phyloP scores from a whole-genome alignment of 2,888 invertebrate species.

The Diarsia mendica region DNA sequence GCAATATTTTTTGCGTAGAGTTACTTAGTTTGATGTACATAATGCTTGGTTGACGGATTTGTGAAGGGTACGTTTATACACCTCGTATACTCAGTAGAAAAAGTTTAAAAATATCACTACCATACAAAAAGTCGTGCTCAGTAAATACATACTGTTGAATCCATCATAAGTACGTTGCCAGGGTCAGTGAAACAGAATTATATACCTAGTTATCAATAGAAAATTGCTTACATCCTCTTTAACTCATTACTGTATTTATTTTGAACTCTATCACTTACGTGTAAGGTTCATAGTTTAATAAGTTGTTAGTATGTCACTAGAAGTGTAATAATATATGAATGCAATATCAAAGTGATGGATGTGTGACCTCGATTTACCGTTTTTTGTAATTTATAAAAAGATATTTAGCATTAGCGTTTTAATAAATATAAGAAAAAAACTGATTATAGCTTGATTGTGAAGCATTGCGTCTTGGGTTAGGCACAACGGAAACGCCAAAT shows the following conservation, averaged over 20 bases:
- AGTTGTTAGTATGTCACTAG: background rate
- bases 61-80: too few species aligned
- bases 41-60: too few species aligned
- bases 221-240: slow-evolving; percentile 55
- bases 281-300: slow-evolving; percentile 12
- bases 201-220: slow-evolving; percentile 44
- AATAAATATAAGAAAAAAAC: background rate
- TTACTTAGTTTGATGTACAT: too few species aligned
- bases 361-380: slow-evolving; percentile 28
- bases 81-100: too few species aligned
- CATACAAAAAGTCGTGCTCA: background rate
- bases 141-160: slow-evolving; percentile 21
- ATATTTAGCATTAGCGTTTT: background rate
- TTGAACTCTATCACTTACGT: slow-evolving; percentile 7
- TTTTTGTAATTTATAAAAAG: slow-evolving; percentile 22
- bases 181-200: slow-evolving; percentile 51
- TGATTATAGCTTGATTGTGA: background rate
- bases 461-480: background rate
- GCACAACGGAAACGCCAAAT: too few species aligned
- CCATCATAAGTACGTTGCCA: slow-evolving; percentile 19
- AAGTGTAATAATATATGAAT: slow-evolving; percentile 13
- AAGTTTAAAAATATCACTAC: too few species aligned
- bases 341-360: slow-evolving; percentile 1
- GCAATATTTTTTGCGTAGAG: too few species aligned
- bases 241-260: background rate